phyloP scores from a whole-genome alignment of 2,113 vertebrate genomes.

The Brachypodius melanocephalos region DNA sequence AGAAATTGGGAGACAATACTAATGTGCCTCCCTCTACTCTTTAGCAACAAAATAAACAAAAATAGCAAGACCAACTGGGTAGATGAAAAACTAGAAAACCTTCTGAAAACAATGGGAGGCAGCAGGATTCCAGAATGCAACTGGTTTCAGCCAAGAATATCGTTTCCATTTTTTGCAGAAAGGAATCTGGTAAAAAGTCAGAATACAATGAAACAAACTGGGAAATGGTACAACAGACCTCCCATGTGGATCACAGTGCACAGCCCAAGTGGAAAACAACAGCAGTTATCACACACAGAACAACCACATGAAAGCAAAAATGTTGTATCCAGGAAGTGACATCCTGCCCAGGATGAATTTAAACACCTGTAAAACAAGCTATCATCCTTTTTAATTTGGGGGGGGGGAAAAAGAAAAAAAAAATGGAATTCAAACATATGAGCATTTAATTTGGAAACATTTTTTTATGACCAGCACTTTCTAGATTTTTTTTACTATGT shows the following conservation, averaged over 20 bases:
- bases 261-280: not conserved
- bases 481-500: not conserved
- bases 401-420: rapidly evolving
- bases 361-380: not conserved
- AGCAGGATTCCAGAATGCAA: not conserved
- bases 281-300: not conserved
- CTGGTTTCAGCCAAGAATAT: slow-evolving; percentile 8
- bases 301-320: not conserved
- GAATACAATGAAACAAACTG: not conserved
- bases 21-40: not conserved
- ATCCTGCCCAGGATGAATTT: not conserved
- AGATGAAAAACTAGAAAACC: slow-evolving; percentile 41
- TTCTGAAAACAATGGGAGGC: not conserved
- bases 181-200: not conserved
- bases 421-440: not conserved
- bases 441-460: not conserved
- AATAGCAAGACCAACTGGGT: slow-evolving; percentile 6
- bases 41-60: slow-evolving; percentile 20
- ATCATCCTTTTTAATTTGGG: not conserved
- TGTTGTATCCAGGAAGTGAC: not conserved
- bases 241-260: not conserved
- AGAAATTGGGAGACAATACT: slow-evolving; percentile 10
- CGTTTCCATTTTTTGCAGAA: not conserved
- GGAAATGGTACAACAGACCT: slow-evolving; percentile 4
- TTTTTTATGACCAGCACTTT: not conserved